Evolutionary conservation across 2,113 vertebrate species (phyloP).

Genomic region (Sitta europaea): DNA sequence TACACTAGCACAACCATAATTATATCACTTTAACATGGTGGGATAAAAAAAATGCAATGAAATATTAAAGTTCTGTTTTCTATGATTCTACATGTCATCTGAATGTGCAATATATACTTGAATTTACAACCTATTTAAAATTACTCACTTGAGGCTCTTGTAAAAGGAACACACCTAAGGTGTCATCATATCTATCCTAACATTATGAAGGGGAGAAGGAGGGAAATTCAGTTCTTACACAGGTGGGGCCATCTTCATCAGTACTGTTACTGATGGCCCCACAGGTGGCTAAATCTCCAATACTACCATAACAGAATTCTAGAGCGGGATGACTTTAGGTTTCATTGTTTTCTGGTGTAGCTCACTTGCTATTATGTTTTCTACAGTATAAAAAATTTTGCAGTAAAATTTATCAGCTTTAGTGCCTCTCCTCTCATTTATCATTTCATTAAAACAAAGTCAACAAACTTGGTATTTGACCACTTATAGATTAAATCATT

Average conservation of each 20-base stretch:
- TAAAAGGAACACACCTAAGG: neutral
- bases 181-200: neutral
- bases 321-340: neutral
- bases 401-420: neutral
- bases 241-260: neutral
- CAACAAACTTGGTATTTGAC: neutral
- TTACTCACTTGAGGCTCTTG: neutral
- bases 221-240: neutral
- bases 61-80: neutral
- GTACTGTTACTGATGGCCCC: neutral
- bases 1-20: neutral
- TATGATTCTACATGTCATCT: neutral
- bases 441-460: neutral
- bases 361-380: neutral
- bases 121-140: neutral
- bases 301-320: neutral
- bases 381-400: neutral
- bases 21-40: neutral
- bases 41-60: neutral
- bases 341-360: neutral
- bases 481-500: neutral
- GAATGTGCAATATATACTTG: neutral
- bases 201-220: neutral
- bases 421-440: neutral
- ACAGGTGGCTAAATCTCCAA: neutral